Percentiles rank a stretch among this genome's conserved stretches.
Evolutionary conservation across 2,113 vertebrate genomes (phyloP).

Genomic region (Tetraodon nigroviridis): DNA sequence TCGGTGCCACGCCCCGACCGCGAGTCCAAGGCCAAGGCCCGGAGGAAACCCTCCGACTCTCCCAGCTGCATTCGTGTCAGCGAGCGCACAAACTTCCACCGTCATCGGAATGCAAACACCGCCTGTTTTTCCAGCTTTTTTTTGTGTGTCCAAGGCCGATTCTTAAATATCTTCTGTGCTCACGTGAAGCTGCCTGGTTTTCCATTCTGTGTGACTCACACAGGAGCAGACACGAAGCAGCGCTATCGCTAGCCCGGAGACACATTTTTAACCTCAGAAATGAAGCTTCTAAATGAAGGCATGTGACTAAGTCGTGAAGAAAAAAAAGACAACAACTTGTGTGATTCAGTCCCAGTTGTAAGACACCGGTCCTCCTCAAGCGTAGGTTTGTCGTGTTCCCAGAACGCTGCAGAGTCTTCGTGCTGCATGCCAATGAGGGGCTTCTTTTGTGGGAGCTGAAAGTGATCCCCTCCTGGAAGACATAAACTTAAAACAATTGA

Average conservation of each 20-base stretch:
- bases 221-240: slow-evolving; percentile 31
- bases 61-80: too few relatives aligned
- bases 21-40: slow-evolving; percentile 1
- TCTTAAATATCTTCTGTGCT: neutral
- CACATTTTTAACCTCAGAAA: slow-evolving; percentile 40
- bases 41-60: too few relatives aligned
- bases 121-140: neutral
- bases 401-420: slow-evolving; percentile 37
- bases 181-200: neutral
- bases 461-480: slow-evolving; percentile 51
- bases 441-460: slow-evolving; percentile 39
- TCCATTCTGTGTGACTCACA: slow-evolving; percentile 31
- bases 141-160: neutral
- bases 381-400: slow-evolving; percentile 43
- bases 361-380: slow-evolving; percentile 18
- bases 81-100: too few relatives aligned
- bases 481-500: slow-evolving; percentile 54
- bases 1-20: slow-evolving; percentile 17
- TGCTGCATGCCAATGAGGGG: slow-evolving; percentile 58
- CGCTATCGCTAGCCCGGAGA: slow-evolving; percentile 43
- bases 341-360: neutral
- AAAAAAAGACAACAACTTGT: neutral
- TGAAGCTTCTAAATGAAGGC: slow-evolving; percentile 25
- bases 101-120: neutral
- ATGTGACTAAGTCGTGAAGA: too few relatives aligned